A percentile compares a stretch with the other conserved stretches of the same genome.
These are phyloP conservation scores for Heteronetta atricapilla DNA, from an alignment of 2,113 vertebrate genomes.

Conservation along the genomic window DNA sequence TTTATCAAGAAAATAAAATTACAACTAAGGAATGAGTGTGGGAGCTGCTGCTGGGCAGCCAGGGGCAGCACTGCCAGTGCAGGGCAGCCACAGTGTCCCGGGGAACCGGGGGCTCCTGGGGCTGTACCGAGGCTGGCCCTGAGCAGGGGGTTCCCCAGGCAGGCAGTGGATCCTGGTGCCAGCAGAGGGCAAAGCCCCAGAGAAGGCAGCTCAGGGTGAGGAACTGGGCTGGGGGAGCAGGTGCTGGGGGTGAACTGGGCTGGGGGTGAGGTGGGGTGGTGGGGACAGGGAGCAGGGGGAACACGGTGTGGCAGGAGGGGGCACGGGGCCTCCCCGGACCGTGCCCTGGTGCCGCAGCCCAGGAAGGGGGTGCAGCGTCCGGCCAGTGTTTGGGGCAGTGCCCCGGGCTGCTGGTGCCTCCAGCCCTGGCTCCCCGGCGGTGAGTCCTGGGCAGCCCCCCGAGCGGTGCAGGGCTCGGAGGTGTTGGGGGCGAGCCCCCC, in stretches of 20 bases:
- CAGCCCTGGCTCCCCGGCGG: not conserved
- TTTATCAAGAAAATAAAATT: constrained; percentile 69
- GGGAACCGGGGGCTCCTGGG: not conserved
- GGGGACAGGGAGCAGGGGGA: too few relatives aligned
- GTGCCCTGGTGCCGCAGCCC: not conserved
- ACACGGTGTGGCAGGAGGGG: too few relatives aligned
- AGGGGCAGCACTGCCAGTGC: not conserved
- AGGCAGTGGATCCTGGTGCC: not conserved
- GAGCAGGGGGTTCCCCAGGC: not conserved
- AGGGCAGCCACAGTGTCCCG: not conserved
- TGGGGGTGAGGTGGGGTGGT: not conserved
- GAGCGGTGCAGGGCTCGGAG: not conserved
- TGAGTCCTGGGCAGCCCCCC: not conserved
- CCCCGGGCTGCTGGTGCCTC: not conserved
- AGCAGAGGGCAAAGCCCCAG: not conserved
- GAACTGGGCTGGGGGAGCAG: not conserved
- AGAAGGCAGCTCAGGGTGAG: not conserved
- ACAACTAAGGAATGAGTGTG: not conserved
- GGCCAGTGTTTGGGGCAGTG: constrained; percentile 31
- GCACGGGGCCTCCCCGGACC: not conserved
- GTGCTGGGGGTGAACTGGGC: too few relatives aligned
- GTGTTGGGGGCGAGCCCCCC: not conserved
- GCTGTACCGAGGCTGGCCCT: accelerated
- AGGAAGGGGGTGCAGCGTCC: not conserved
- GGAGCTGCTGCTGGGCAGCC: not conserved